Evolutionary conservation across 2,113 vertebrate genomes (phyloP).

Genomic region (Solea senegalensis): DNA sequence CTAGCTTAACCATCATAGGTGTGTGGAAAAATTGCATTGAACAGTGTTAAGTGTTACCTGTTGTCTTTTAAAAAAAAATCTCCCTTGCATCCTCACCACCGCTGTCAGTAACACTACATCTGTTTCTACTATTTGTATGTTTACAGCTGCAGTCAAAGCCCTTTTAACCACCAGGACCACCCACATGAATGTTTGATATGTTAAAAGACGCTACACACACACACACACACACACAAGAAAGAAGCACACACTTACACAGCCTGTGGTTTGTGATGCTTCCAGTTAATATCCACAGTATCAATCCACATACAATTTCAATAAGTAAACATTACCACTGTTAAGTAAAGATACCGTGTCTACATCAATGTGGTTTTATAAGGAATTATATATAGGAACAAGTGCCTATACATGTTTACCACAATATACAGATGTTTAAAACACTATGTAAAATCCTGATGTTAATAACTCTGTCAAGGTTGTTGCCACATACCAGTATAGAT

Average conservation of each 20-base stretch:
- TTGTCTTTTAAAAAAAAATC: not conserved
- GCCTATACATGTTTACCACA: not conserved
- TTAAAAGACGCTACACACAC: constrained; percentile 18
- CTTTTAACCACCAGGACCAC: constrained; percentile 38
- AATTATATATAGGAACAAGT: constrained; percentile 40
- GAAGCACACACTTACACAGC: not conserved
- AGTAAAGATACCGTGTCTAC: not conserved
- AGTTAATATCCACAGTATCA: constrained; percentile 1
- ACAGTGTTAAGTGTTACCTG: not conserved
- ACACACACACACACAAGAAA: not conserved
- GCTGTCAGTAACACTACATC: not conserved
- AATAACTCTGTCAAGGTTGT: not conserved
- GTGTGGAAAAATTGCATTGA: not conserved
- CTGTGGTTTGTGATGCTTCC: not conserved
- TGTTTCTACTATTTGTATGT: not conserved
- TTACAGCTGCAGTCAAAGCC: constrained; percentile 23
- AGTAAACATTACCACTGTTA: not conserved
- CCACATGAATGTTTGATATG: constrained; percentile 27
- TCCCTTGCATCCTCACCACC: not conserved
- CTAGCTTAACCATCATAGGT: not conserved
- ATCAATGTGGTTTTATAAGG: constrained; percentile 16
- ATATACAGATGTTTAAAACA: constrained; percentile 14
- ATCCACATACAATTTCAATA: constrained; percentile 25
- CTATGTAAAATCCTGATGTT: constrained; percentile 43
- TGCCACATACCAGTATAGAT: not conserved